Conservation (phyloP, 1,140 invertebrate species). For the Homalodisca vitripennis region DNA sequence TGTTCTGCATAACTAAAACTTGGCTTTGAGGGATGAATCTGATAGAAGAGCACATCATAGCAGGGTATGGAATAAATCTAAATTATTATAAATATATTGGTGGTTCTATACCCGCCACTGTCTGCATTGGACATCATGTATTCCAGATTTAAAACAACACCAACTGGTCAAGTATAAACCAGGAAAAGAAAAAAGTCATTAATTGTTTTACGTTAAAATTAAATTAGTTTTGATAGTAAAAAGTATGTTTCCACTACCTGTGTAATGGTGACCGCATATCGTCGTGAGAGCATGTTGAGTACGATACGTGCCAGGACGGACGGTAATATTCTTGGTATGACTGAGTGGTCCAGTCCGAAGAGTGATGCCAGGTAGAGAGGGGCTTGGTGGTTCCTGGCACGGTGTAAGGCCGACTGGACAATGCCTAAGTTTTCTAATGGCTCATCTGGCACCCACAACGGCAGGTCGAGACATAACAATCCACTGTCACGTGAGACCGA, state of each 20-base stretch:
- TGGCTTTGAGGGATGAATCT: too few species aligned
- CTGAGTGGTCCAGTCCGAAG: constrained; percentile 62
- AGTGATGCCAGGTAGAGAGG: constrained; percentile 66
- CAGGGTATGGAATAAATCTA: too few species aligned
- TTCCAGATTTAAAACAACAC: too few species aligned
- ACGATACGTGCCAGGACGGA: constrained; percentile 63
- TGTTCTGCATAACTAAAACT: too few species aligned
- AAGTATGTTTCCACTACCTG: constrained; percentile 52
- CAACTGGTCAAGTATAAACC: too few species aligned
- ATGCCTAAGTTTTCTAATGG: constrained; percentile 44
- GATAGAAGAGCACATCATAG: too few species aligned
- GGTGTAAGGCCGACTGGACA: constrained; percentile 46
- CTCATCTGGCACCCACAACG: constrained; percentile 52
- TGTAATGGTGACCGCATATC: constrained; percentile 69
- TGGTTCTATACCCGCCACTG: too few species aligned
- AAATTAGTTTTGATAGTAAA: not conserved
- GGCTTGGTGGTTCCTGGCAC: constrained; percentile 59
- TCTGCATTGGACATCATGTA: too few species aligned
- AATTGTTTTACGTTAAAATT: constrained; percentile 38
- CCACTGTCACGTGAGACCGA: constrained; percentile 51
- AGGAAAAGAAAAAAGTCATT: too few species aligned
- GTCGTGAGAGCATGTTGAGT: constrained; percentile 67
- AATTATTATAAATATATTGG: too few species aligned
- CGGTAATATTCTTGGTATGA: constrained; percentile 66
- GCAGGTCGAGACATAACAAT: constrained; percentile 58